Percentiles rank a stretch among this genome's conserved stretches.
These are phyloP conservation scores for Polyodon spathula DNA, from an alignment of 2,113 vertebrate genomes.

Conservation along the genomic window DNA sequence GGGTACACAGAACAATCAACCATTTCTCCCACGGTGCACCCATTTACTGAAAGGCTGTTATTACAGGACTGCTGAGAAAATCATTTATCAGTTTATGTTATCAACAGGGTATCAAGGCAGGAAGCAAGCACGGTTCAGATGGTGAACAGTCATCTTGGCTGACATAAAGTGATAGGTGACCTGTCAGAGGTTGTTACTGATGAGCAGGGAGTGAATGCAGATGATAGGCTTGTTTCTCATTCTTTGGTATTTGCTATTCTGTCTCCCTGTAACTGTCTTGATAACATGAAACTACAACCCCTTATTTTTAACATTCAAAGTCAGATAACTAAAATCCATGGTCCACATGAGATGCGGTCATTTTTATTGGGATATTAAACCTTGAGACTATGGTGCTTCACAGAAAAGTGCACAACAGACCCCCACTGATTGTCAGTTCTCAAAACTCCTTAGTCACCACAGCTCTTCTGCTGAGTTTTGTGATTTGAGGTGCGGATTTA, in stretches of 20 bases:
- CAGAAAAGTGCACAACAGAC: background rate
- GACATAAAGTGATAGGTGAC: slow-evolving; percentile 9
- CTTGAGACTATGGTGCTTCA: background rate
- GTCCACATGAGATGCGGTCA: background rate
- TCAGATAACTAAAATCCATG: background rate
- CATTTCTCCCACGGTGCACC: slow-evolving; percentile 8
- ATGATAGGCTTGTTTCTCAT: slow-evolving; percentile 3
- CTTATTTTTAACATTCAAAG: background rate
- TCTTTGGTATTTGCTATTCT: background rate
- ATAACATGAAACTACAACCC: background rate
- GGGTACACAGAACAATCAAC: background rate
- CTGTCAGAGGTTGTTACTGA: background rate
- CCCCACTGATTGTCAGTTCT: background rate
- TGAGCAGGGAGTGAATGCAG: background rate
- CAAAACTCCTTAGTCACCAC: background rate
- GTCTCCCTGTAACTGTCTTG: slow-evolving; percentile 1
- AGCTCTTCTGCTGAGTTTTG: background rate
- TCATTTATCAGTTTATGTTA: slow-evolving; percentile 27
- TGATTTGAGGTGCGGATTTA: background rate
- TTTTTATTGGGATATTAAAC: background rate
- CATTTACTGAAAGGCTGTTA: slow-evolving; percentile 16
- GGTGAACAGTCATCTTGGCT: slow-evolving; percentile 6
- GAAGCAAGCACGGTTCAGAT: slow-evolving; percentile 18
- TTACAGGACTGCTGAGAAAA: slow-evolving; percentile 20
- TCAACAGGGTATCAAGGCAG: slow-evolving; percentile 29